phyloP scores from a whole-genome alignment of 2,113 vertebrate species.

The Heloderma charlesbogerti region DNA sequence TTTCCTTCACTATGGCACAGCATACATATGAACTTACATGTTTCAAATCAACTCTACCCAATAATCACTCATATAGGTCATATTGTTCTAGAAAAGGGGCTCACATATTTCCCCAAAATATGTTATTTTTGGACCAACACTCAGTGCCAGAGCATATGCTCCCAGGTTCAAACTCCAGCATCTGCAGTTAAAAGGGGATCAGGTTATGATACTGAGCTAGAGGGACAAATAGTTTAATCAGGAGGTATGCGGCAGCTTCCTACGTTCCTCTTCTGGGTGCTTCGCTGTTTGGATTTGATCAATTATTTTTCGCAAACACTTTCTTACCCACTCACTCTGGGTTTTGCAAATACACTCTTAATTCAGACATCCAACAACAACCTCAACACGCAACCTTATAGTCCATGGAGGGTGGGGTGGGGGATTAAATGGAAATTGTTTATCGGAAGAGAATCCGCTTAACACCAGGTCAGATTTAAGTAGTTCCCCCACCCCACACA shows the following conservation, averaged over 20 bases:
- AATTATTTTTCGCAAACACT: not conserved
- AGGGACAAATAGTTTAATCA: not conserved
- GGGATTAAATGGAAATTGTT: no score
- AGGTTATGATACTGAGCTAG: not conserved
- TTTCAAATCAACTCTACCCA: not conserved
- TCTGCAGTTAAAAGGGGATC: no score
- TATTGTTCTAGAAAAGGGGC: not conserved
- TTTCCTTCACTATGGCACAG: not conserved
- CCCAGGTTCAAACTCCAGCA: no score
- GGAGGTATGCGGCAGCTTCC: not conserved
- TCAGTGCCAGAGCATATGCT: no score
- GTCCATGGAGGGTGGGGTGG: no score
- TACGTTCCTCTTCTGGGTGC: not conserved
- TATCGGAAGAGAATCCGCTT: not conserved
- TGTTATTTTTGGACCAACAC: not conserved
- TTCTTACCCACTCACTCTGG: not conserved
- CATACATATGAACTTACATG: not conserved
- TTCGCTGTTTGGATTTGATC: not conserved
- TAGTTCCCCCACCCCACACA: no score
- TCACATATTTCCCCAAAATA: not conserved
- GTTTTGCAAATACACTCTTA: not conserved
- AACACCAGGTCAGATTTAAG: no score
- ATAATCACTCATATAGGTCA: not conserved
- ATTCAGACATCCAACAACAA: not conserved
- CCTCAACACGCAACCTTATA: not conserved